Evolutionary conservation across 2,797 vertebrate genomes (phyloP), one percentile per base, ranked within the genome.

Genomic region (Thamnophis elegans): DNA sequence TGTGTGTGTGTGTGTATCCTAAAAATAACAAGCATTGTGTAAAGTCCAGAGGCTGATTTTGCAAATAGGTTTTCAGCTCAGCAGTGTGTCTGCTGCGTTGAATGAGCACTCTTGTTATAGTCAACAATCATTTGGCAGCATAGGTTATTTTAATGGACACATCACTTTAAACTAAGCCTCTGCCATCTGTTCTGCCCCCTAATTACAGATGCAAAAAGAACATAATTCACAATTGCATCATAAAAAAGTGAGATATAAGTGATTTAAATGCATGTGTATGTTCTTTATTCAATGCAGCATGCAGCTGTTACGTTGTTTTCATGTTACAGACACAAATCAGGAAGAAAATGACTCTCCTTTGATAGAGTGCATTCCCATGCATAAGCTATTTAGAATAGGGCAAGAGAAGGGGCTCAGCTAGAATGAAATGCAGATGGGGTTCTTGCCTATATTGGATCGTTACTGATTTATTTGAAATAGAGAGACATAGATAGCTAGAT

Each of bases 131-230:
- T 97, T 98, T 97, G 97, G 97, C 97, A 97, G 96, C 97, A 97
- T 97, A 97, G 98, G 97, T 98, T 98, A 97, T 98, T 98, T 98
- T 98, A 98, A 98, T 98, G 97, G 98, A 98, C 98, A 98, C 96
- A 97, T 98, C 98, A 98, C 97, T 98, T 98, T 98, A 97, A 97
- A 97, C 97, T 95, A 97, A 98, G 97, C 96, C 96, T 98, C 96
- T 96, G 42, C 98, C 98, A 98, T 98, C 98, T 98, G 98, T 98
- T 98, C 97, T 97, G 98, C 97, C 97, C 98, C 97, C 98, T 98
- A 98, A 98, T 98, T 98, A 98, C 97, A 98, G 97, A 98, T 98
- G 97, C 98, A 98, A 97, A 97, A 98, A 96, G 97, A 96, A 97
- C 95, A 96, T 96, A 95, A 96, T 95, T 95, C 95, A 87, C 97